Percentiles rank a stretch among this genome's conserved stretches.
Conservation (phyloP, 2,797 vertebrate species). For the Notamacropus eugenii region DNA sequence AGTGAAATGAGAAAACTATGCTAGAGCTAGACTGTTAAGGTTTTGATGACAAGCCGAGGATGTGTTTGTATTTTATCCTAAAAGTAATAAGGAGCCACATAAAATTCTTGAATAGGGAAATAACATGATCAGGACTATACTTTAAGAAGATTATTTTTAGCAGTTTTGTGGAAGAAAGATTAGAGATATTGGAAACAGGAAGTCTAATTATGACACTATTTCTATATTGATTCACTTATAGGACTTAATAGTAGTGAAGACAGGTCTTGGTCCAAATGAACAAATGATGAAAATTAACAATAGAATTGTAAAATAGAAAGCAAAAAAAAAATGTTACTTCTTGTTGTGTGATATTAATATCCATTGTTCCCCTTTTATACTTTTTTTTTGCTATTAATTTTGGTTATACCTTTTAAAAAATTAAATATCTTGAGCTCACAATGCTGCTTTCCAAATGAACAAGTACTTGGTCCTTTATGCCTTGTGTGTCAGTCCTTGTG, state of each 20-base stretch:
- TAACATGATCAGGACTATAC: not conserved
- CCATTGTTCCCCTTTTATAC: not conserved
- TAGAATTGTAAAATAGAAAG: not conserved
- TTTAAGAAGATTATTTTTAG: not conserved
- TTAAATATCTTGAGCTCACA: not conserved
- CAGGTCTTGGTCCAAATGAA: slow-evolving; percentile 34
- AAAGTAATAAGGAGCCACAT: not conserved
- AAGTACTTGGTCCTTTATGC: not conserved
- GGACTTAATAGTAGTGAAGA: not conserved
- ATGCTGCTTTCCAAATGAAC: not conserved
- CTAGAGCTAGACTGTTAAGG: not conserved
- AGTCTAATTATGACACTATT: not conserved
- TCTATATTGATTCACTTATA: not conserved
- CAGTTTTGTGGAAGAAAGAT: not conserved
- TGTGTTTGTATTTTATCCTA: not conserved
- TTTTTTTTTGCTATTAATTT: not conserved
- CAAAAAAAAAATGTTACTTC: not conserved
- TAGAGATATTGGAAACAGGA: not conserved
- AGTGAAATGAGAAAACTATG: not conserved
- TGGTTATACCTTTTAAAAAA: not conserved
- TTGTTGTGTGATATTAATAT: not conserved
- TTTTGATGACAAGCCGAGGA: not conserved
- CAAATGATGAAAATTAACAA: not conserved
- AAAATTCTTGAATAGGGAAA: not conserved
- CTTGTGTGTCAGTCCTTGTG: not conserved